These are phyloP conservation scores for Aphelinus atriplicis DNA, from an alignment of 1,140 invertebrate species.

Conservation along the genomic window DNA sequence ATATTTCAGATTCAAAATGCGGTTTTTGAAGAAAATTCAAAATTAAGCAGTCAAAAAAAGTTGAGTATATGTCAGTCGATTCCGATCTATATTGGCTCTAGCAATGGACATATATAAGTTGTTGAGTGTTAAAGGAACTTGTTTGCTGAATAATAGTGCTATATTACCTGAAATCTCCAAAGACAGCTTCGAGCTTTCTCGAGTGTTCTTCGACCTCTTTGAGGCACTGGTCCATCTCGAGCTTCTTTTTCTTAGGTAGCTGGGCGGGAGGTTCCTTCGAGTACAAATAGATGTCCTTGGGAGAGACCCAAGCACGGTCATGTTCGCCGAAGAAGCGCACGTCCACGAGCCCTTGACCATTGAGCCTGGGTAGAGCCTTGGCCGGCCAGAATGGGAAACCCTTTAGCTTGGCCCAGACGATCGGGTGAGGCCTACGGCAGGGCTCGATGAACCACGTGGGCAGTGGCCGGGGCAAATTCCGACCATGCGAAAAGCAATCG, in stretches of 20 bases:
- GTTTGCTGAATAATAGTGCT: not conserved
- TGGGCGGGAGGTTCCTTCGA: conserved; percentile 73
- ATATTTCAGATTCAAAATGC: no score
- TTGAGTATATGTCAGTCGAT: no score
- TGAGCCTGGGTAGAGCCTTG: conserved; percentile 83
- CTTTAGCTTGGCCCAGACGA: conserved; percentile 93
- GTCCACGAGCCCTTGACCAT: conserved; percentile 80
- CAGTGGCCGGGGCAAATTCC: conserved; percentile 81
- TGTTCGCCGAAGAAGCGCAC: conserved; percentile 95
- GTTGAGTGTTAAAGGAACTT: no score
- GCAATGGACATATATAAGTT: no score
- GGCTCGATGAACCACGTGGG: conserved; percentile 91
- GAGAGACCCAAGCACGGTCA: conserved; percentile 89
- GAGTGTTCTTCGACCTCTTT: conserved; percentile 64
- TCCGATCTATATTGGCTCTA: no score
- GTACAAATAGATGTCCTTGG: conserved; percentile 85
- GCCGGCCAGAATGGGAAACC: conserved; percentile 96
- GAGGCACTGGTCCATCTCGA: conserved; percentile 73
- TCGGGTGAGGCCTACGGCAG: conserved; percentile 85
- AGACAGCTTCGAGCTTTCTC: conserved; percentile 62
- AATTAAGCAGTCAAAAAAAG: no score
- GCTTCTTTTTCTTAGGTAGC: conserved; percentile 71
- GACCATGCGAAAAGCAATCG: conserved; percentile 79
- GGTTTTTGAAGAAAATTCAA: no score
- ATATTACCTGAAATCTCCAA: conserved; percentile 75